Percentiles rank a stretch among this genome's conserved stretches.
Evolutionary conservation across 2,113 vertebrate genomes (phyloP).

Genomic region (Microcebus tavaratra): DNA sequence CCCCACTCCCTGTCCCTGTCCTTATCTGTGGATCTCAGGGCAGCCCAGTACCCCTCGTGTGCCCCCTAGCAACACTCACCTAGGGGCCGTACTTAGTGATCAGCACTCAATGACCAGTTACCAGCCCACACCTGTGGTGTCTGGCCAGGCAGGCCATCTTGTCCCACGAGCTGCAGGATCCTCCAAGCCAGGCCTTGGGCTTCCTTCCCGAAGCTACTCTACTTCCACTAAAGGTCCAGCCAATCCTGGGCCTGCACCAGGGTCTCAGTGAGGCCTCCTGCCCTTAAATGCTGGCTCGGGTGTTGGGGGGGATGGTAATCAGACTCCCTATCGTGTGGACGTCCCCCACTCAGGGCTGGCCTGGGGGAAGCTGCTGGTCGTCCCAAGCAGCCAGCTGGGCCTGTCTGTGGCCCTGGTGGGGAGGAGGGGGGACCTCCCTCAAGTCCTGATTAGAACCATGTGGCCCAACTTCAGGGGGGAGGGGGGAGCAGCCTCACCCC

Average conservation of each 20-base stretch:
- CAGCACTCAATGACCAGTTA: not conserved
- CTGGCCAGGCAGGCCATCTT: not conserved
- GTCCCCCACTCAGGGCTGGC: not conserved
- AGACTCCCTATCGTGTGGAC: not conserved
- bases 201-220: not conserved
- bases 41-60: not conserved
- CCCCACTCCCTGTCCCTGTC: not conserved
- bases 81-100: too few species aligned
- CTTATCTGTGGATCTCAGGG: not conserved
- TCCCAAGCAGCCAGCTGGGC: slow-evolving; percentile 16
- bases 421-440: slow-evolving; percentile 7
- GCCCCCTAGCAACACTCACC: not conserved
- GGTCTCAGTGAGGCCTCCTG: not conserved
- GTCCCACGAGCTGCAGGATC: not conserved
- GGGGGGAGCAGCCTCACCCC: not conserved
- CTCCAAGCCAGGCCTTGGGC: not conserved
- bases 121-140: not conserved
- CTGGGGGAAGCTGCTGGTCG: not conserved
- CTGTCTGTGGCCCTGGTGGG: not conserved
- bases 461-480: accelerated
- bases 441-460: slow-evolving; percentile 75
- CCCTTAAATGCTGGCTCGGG: not conserved
- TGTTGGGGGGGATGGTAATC: not conserved
- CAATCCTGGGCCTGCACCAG: not conserved
- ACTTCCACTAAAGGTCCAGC: not conserved